These are phyloP conservation scores for Smittia aterrima DNA, from an alignment of 2,888 invertebrate species.

Conservation along the genomic window DNA sequence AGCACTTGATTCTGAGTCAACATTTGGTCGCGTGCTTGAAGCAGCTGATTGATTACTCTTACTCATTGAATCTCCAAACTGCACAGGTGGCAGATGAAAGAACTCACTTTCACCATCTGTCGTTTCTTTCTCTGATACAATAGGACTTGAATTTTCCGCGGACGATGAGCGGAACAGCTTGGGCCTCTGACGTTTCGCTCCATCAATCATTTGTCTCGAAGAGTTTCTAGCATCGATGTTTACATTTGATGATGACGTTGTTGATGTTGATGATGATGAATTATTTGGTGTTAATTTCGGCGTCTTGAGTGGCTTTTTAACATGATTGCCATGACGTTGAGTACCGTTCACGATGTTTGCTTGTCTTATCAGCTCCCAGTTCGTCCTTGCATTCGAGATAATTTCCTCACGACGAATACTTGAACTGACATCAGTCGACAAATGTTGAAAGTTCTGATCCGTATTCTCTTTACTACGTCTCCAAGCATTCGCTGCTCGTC, in stretches of 20 bases:
- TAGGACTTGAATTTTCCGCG: constrained; percentile 42
- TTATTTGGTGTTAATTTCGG: constrained; percentile 51
- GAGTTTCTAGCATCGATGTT: constrained; percentile 24
- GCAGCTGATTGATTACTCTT: constrained; percentile 54
- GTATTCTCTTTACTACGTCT: constrained; percentile 71
- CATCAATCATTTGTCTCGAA: constrained; percentile 26
- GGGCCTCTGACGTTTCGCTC: constrained; percentile 3
- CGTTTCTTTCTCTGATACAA: constrained; percentile 27
- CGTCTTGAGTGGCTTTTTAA: constrained; percentile 58
- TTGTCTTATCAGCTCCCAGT: constrained; percentile 74
- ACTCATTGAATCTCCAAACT: constrained; percentile 52
- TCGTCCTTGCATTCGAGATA: constrained; percentile 81
- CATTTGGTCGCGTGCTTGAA: constrained; percentile 68
- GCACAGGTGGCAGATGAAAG: constrained; percentile 67
- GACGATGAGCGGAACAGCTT: constrained; percentile 41
- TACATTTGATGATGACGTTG: constrained; percentile 39
- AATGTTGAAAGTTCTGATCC: constrained; percentile 54
- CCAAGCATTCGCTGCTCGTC: constrained; percentile 78
- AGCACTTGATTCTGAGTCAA: constrained; percentile 66
- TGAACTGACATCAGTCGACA: constrained; percentile 57
- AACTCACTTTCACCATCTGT: constrained; percentile 52
- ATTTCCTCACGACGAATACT: constrained; percentile 73
- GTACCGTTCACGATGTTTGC: constrained; percentile 24
- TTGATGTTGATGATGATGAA: constrained; percentile 48
- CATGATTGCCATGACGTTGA: constrained; percentile 43